Base-by-base conservation (phyloP, 2,888 invertebrate genomes). In the Hololepta plana region DNA sequence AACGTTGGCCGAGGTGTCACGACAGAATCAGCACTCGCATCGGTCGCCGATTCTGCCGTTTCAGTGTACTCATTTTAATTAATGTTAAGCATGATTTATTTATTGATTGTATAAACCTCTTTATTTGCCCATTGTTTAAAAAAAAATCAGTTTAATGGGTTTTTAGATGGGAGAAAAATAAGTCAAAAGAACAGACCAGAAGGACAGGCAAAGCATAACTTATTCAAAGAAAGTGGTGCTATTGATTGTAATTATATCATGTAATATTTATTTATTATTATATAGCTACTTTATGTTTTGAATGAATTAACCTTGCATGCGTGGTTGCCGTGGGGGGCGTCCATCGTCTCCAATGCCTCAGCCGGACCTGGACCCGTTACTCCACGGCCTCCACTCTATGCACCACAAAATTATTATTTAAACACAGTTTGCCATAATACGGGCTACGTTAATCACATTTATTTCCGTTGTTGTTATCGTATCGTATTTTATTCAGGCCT, bases 101-200 rank as follows among this genome's bases (percentile, higher is more conserved):
- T n/a, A n/a, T n/a, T n/a, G n/a, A n/a, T n/a, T n/a, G n/a, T n/a
- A n/a, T n/a, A n/a, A n/a, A n/a, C n/a, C n/a, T n/a, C n/a, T 37
- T 38, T 35, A 36, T 38, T 37, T 39, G 37, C 43, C 37, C 37
- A 29, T 40, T 38, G 40, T 39, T n/a, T n/a, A n/a, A n/a, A n/a
- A n/a, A n/a, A n/a, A n/a, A 42, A 33, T 36, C 38, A 30, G 37
- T 38, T 36, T 41, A 40, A 38, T 44, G 42, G 42, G 49, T 49
- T 49, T 45, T 47, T 40, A 51, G 47, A 51, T 47, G 44, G 51
- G 51, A 48, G 46, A 44, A 48, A 51, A n/a, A n/a, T n/a, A n/a
- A 51, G 53, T 49, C 43, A 47, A 43, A 51, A 51, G 47, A 36
- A 46, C 37, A 48, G 49, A 50, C 43, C 40, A 45, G 45, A 48